Percentiles rank a stretch among this genome's conserved stretches.
Conservation (phyloP, 2,113 vertebrate species). For the Podilymbus podiceps region DNA sequence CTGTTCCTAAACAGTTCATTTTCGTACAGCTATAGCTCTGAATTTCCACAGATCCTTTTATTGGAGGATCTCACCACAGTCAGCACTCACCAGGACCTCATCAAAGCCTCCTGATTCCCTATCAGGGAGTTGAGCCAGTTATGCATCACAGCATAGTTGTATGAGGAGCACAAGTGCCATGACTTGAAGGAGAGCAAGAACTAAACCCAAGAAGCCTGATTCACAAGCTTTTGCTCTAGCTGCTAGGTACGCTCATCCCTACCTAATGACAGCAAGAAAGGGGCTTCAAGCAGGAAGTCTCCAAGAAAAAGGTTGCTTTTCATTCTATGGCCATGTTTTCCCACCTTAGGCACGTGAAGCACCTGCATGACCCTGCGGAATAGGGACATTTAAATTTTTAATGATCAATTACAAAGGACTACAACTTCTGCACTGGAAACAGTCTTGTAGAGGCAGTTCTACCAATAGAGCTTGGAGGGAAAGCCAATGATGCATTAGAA, state of each 20-base stretch:
- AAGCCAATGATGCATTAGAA: background rate
- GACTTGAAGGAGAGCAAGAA: background rate
- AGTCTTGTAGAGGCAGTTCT: background rate
- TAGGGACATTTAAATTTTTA: background rate
- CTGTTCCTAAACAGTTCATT: background rate
- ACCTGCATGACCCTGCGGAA: background rate
- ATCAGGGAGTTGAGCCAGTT: background rate
- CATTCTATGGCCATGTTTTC: background rate
- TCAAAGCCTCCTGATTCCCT: background rate
- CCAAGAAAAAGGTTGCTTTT: background rate
- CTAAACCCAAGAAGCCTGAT: background rate
- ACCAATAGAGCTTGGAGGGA: background rate
- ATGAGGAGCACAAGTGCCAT: background rate
- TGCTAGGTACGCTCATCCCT: background rate
- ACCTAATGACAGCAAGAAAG: background rate
- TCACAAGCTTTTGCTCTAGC: background rate
- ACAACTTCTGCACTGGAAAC: background rate
- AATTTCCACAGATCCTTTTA: background rate
- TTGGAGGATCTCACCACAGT: background rate
- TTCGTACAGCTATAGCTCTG: background rate
- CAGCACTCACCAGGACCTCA: background rate
- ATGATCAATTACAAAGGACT: background rate
- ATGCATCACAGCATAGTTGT: background rate
- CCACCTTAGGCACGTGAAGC: background rate
- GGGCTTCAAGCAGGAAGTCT: background rate